A percentile compares a stretch with the other conserved stretches of the same genome.
phyloP scores from a whole-genome alignment of 1,140 invertebrate species.

The Leptonema lineaticorne region DNA sequence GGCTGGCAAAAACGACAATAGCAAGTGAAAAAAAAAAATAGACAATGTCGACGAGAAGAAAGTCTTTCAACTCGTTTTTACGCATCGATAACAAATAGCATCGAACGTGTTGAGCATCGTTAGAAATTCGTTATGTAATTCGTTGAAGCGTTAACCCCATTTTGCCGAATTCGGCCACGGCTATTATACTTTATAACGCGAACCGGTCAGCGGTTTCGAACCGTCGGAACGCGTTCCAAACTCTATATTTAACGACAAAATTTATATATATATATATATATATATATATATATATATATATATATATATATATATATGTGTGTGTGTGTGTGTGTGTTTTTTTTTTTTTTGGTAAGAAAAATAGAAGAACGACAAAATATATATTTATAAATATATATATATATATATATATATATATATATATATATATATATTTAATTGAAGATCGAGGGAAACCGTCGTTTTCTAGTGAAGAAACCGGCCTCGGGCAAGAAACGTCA shows the following conservation, averaged over 20 bases:
- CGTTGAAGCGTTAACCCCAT: slow-evolving; percentile 17
- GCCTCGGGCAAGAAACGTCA: slow-evolving; percentile 5
- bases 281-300: too few species aligned
- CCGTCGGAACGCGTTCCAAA: background rate
- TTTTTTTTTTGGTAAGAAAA: too few species aligned
- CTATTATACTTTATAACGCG: background rate
- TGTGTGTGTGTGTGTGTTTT: too few species aligned
- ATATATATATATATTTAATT: too few species aligned
- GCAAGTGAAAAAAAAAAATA: background rate
- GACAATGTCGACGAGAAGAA: slow-evolving; percentile 8
- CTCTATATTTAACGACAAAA: too few species aligned
- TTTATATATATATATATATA: too few species aligned
- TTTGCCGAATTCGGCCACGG: slow-evolving; percentile 21
- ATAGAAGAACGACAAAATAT: slow-evolving; percentile 5
- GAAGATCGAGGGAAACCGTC: background rate
- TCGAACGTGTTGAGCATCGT: slow-evolving; percentile 5
- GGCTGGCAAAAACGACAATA: too few species aligned
- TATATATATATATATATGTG: too few species aligned
- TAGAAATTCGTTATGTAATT: slow-evolving; percentile 25
- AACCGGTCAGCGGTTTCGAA: background rate
- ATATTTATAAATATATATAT: background rate
- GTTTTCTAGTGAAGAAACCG: slow-evolving; percentile 22
- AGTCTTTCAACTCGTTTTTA: slow-evolving; percentile 13
- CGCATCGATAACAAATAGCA: background rate
- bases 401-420: too few species aligned